These are phyloP conservation scores for Sycobia sp. DNA, from an alignment of 1,140 invertebrate species.

Conservation along the genomic window DNA sequence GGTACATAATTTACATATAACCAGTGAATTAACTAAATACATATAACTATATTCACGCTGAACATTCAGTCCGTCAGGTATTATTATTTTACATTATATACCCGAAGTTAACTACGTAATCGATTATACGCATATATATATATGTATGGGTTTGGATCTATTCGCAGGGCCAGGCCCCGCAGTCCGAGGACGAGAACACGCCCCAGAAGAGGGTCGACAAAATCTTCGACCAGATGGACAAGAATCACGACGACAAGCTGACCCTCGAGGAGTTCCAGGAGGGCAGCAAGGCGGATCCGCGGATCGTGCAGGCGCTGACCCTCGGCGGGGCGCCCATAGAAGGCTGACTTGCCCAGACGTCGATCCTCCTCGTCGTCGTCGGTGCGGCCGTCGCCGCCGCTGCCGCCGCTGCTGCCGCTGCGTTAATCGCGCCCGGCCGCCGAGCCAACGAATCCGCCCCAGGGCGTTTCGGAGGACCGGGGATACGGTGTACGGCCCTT, in stretches of 20 bases:
- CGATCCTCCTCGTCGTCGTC: not conserved
- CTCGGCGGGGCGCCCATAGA: conserved; percentile 66
- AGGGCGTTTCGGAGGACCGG: not conserved
- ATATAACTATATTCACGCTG: too few species aligned
- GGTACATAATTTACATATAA: too few species aligned
- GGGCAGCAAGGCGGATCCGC: conserved; percentile 96
- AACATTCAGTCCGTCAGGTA: too few species aligned
- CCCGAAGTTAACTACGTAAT: too few species aligned
- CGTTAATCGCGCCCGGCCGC: too few species aligned
- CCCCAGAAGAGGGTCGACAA: conserved; percentile 95
- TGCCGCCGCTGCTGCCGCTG: not conserved
- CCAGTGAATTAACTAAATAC: too few species aligned
- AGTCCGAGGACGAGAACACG: conserved; percentile 91
- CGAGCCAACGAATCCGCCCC: not conserved
- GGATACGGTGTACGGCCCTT: not conserved
- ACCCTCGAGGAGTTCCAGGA: conserved; percentile 98
- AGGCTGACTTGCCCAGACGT: conserved; percentile 7
- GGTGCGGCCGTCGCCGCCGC: not conserved
- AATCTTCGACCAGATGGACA: conserved; percentile 98
- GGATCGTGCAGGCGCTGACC: conserved; percentile 94
- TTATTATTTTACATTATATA: too few species aligned
- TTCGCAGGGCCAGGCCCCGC: conserved; percentile 82
- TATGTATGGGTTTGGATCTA: too few species aligned
- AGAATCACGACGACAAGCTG: conserved; percentile 96
- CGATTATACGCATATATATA: too few species aligned